A percentile compares a stretch with the other conserved stretches of the same genome.
Evolutionary conservation across 2,113 vertebrate species (phyloP).

Genomic region (Cichladusa arquata): DNA sequence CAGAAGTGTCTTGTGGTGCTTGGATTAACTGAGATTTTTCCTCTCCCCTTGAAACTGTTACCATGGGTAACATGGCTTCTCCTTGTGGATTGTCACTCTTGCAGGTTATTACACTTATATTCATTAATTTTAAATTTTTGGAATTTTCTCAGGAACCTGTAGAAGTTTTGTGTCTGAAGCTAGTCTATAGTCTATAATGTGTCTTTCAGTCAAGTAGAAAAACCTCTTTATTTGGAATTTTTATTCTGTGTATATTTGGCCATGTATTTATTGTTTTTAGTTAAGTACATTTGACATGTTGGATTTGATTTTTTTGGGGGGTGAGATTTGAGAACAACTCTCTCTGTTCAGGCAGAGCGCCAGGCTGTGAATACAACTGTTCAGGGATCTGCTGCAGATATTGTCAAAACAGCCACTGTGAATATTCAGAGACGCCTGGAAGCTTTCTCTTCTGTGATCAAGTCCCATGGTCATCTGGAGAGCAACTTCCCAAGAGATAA

Average conservation of each 20-base stretch:
- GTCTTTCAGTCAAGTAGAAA: not conserved
- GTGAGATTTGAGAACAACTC: not conserved
- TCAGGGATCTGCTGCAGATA: slow-evolving; percentile 95
- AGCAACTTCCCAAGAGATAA: slow-evolving; percentile 12
- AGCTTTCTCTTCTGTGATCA: slow-evolving; percentile 69
- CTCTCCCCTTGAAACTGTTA: not conserved
- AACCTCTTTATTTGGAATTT: not conserved
- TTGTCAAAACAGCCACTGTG: slow-evolving; percentile 93
- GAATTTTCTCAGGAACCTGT: not conserved
- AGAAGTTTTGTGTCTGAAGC: not conserved
- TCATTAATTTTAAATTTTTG: not conserved
- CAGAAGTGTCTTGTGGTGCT: not conserved
- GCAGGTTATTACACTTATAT: not conserved
- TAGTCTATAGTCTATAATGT: not conserved
- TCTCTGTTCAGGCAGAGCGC: slow-evolving; percentile 84
- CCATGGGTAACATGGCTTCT: not conserved
- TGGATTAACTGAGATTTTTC: not conserved
- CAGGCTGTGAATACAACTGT: slow-evolving; percentile 96
- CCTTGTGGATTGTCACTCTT: not conserved
- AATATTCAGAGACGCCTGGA: slow-evolving; percentile 88
- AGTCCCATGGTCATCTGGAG: slow-evolving; percentile 83
- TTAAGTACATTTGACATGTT: not conserved
- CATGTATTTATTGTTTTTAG: not conserved
- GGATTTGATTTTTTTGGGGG: not conserved
- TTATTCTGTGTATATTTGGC: not conserved